A percentile compares a stretch with the other conserved stretches of the same genome.
phyloP scores from a whole-genome alignment of 2,888 invertebrate genomes.

The Drosophila fulvimacula region DNA sequence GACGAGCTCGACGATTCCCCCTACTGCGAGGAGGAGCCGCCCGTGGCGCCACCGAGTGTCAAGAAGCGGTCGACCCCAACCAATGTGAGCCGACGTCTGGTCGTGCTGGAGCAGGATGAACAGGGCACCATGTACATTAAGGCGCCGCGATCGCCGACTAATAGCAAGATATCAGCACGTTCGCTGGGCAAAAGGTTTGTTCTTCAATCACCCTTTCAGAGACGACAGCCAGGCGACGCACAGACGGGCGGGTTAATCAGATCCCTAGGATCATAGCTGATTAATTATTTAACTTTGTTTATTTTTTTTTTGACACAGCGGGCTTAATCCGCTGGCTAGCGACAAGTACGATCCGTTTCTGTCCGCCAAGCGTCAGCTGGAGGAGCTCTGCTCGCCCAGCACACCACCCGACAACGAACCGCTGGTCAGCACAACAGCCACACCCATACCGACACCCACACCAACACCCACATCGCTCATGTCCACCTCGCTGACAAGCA shows the following conservation, averaged over 20 bases:
- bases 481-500: constrained; percentile 73
- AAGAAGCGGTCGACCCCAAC: constrained; percentile 13
- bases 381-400: constrained; percentile 89
- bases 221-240: constrained; percentile 65
- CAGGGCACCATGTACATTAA: constrained; percentile 66
- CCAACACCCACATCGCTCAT: constrained; percentile 38
- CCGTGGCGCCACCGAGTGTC: neutral
- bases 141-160: constrained; percentile 44
- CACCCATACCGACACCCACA: constrained; percentile 38
- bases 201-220: constrained; percentile 11
- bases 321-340: constrained; percentile 73
- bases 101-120: constrained; percentile 57
- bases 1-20: constrained; percentile 12
- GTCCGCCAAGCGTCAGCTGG: constrained; percentile 92
- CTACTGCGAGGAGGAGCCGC: constrained; percentile 6
- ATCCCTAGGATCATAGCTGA: neutral
- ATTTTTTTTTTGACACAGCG: constrained; percentile 27
- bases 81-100: constrained; percentile 48
- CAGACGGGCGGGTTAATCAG: constrained; percentile 29
- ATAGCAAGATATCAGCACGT: constrained; percentile 5
- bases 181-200: constrained; percentile 72
- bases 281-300: neutral
- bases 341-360: constrained; percentile 90
- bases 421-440: constrained; percentile 20
- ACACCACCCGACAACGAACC: constrained; percentile 83